Base-by-base conservation (phyloP, 1,140 invertebrate species). In the Brachionus angularis region DNA sequence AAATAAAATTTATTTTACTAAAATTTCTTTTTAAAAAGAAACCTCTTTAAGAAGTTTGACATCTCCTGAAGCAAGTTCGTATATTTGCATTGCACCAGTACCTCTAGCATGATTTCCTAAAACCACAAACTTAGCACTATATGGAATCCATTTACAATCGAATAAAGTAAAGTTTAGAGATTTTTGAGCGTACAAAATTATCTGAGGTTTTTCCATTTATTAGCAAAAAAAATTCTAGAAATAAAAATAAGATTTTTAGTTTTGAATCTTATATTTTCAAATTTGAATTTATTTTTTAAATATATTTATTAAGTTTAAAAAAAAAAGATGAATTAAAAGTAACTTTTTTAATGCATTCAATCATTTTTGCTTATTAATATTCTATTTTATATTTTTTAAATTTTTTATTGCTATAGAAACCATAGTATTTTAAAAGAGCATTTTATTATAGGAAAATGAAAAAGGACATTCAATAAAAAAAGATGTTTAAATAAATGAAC, bases 91-190 rank as follows among this genome's bases (percentile, higher is more conserved):
- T 16, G 89, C 86, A 0, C 93, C 93, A 34, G 86, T 88, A 53
- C 89, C 89, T 76, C 87, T 87, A 1, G 92, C 86, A 78, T 89
- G 84, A 47, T 86, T 89, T n/a, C 93, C 93, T 36, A 96, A 82
- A 27, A 89, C 85, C 67, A 94, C 86, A 80, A 95, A 91, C 81
- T 94, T 94, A 0, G 93, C 88, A 8, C 90, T 92, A 75, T 87
- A 88, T 1, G 93, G 93, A 76, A 97, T 88, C 93, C 93, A 96
- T 83, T 91, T 91, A n/a, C 87, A 85, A 77, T 95, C 92, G 79
- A 91, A 94, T 16, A 94, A 77, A 5, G 90, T 91, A 81, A 89
- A 94, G 78, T 89, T 87, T 1, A 94, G 76, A 31, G 86, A 83
- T 79, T 91, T 89, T 77, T 95, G 89, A 16, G 88, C 84, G 78